Evolutionary conservation across 2,888 invertebrate species (phyloP).

Genomic region (Mechanitis mazaeus): DNA sequence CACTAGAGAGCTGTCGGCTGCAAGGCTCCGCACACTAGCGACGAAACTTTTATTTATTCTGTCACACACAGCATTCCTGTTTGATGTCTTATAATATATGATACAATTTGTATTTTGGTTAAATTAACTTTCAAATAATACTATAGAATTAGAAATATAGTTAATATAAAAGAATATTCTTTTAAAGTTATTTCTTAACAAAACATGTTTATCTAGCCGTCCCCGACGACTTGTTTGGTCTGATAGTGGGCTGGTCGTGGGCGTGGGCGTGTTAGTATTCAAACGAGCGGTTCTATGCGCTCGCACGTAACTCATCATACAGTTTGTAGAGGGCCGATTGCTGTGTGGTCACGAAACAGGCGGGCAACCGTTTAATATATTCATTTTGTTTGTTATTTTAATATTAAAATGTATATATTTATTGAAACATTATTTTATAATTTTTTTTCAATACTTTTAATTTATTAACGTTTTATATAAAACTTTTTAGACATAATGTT

Average conservation of each 20-base stretch:
- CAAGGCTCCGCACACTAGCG: slow-evolving; percentile 64
- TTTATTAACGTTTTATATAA: no score
- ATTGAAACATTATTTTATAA: no score
- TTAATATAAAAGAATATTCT: no score
- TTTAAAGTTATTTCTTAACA: neutral
- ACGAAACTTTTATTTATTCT: slow-evolving; percentile 72
- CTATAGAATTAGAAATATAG: no score
- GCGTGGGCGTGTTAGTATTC: neutral
- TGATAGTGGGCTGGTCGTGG: no score
- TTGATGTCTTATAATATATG: slow-evolving; percentile 10
- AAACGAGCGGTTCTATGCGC: slow-evolving; percentile 16
- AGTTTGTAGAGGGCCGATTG: slow-evolving; percentile 15
- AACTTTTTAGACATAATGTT: no score
- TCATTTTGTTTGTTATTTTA: neutral
- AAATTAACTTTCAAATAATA: no score
- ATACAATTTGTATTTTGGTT: neutral
- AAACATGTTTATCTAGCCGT: neutral
- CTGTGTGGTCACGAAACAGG: slow-evolving; percentile 10
- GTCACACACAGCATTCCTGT: slow-evolving; percentile 50
- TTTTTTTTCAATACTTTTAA: no score
- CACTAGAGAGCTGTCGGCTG: slow-evolving; percentile 47
- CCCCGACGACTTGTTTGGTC: neutral
- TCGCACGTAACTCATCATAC: slow-evolving; percentile 26
- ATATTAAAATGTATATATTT: no score
- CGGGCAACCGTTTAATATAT: neutral